Base-by-base conservation (phyloP, 1,140 invertebrate genomes). In the Trissolcus basalis region DNA sequence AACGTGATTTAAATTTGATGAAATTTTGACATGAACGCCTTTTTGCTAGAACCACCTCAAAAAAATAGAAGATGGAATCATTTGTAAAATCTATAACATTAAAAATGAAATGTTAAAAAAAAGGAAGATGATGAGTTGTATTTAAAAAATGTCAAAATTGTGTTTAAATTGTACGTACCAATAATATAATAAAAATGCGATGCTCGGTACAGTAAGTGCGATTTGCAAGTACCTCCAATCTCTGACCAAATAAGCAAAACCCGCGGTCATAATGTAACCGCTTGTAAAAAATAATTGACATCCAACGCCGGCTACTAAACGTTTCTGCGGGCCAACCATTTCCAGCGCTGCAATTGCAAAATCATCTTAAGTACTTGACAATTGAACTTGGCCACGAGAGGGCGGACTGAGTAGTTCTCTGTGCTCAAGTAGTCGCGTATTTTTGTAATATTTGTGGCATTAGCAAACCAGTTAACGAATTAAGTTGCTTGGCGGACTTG, bases 141-240 rank as follows among this genome's bases (percentile, higher is more conserved):
- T 43, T 43, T 54, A 43, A 54, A 54, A 35, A n/a, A 41, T 55
- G 13, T 33, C 0, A 55, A 56, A 45, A 39, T 33, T 56, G 8
- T 45, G 5, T 0, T 11, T 54, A 27, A 27, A 27, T 16, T 33
- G 35, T 63, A 89, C 89, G 85, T 88, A 93, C 95, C 94, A 96
- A 86, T 94, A 94, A 81, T 96, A 96, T 39, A 90, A 81, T 33
- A 95, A 89, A 65, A 96, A 93, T 4, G 91, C 80, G 9, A 94
- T 73, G 63, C 93, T 93, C 0, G 93, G 92, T 12, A 92, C 55
- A 4, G 94, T 94, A 3, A 94, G 87, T 4, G 91, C 92, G 16
- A 96, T 90, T 84, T 95, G 93, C 36, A 96, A 87, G 65, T 87
- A 88, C 77, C 93, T 89, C 95, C 95, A 96, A 70, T 96, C 90